Conservation (phyloP, 2,888 invertebrate species). For the Platerodrilus igneus region DNA sequence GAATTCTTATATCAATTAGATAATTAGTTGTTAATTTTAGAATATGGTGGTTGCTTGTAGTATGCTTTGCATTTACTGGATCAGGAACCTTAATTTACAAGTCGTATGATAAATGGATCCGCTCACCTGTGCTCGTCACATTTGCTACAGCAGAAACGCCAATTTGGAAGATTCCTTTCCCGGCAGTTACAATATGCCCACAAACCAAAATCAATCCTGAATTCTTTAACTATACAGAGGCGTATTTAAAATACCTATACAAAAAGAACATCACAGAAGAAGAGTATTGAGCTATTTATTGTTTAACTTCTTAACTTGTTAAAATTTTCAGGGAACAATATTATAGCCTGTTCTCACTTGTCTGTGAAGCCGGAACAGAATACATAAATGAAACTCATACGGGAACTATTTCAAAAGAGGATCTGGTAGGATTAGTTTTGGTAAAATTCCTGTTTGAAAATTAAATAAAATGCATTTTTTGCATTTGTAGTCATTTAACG, state of each 20-base stretch:
- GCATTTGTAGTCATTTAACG: slow-evolving; percentile 10
- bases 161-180: slow-evolving; percentile 57
- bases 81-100: slow-evolving; percentile 51
- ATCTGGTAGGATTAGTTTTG: slow-evolving; percentile 1
- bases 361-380: slow-evolving; percentile 7
- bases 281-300: slow-evolving; percentile 6
- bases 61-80: not conserved
- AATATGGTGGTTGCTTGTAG: slow-evolving; percentile 8
- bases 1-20: too few relatives aligned
- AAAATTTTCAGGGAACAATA: slow-evolving; percentile 10
- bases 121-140: slow-evolving; percentile 70
- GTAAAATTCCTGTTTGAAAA: slow-evolving; percentile 2
- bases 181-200: slow-evolving; percentile 45
- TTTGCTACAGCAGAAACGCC: slow-evolving; percentile 70
- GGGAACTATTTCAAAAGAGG: slow-evolving; percentile 1
- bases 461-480: too few relatives aligned
- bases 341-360: slow-evolving; percentile 8
- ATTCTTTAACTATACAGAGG: slow-evolving; percentile 60
- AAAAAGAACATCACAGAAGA: slow-evolving; percentile 9
- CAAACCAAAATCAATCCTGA: slow-evolving; percentile 60
- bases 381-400: slow-evolving; percentile 6
- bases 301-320: not conserved
- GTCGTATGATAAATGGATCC: slow-evolving; percentile 67
- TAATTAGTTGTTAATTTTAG: too few relatives aligned
- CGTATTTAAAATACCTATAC: slow-evolving; percentile 42